Evolutionary conservation across 2,797 vertebrate genomes (phyloP), one percentile per base, ranked within the genome.

Genomic region (Typhlichthys eigenmanni): DNA sequence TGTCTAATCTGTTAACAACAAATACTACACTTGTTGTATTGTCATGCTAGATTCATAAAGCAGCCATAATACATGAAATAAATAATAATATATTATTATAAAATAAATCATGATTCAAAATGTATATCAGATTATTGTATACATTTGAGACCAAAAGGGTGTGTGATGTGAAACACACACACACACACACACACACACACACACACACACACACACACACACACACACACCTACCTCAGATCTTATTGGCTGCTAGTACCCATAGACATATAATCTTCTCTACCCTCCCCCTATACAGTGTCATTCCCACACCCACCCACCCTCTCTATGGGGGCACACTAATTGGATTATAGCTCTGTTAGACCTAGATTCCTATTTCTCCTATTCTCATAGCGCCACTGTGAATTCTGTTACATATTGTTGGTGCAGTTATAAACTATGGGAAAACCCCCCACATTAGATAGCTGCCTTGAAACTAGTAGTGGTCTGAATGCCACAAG

Each of bases 191-290:
- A 48, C 1, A 8, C 19, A 24, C 13, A 29, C 16, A 24, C 13
- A 57, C n/a, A 16, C 47, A 48, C 4, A 8, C 17, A 1, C 16
- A 17, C 16, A 17, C 16, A 17, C 13, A 24, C 16, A 24, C 13
- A 16, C 47, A 48, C 5, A 9, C 3, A 29, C 3, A 24, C 24
- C 24, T 24, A 24, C 56, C 17, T 16, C 12, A 2, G 3, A 14
- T 32, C 29, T 68, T 70, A 76, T 51, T 55, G 53, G 24, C 52
- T 74, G 51, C n/a, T 74, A 34, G 68, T 78, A 66, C 66, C 83
- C 89, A 87, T 87, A 68, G 79, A 85, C 89, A 89, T 89, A 91
- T 72, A 76, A 83, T 12, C 19, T n/a, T 13, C 7, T 56, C 11
- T 56, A 56, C 38, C 38, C 38, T 43, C 38, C 38, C 38, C 38